Evolutionary conservation across 2,888 invertebrate species (phyloP).

Genomic region (Tanypteryx hageni): DNA sequence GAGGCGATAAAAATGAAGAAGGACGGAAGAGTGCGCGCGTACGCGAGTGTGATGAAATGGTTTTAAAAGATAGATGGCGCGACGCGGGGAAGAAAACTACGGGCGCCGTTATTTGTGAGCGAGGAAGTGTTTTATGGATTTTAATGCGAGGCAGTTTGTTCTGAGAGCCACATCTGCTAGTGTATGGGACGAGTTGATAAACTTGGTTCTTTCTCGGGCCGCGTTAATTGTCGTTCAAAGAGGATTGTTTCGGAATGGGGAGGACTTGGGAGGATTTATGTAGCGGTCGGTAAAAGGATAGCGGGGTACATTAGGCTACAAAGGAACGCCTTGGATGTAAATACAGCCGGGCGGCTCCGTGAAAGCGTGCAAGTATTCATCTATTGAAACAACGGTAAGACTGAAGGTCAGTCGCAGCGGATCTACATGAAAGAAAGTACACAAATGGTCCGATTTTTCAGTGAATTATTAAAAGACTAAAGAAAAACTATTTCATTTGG

Average conservation of each 20-base stretch:
- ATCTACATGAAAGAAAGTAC: neutral
- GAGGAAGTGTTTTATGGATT: slow-evolving; percentile 48
- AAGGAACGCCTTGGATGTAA: neutral
- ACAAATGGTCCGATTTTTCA: no score
- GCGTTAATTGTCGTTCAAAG: slow-evolving; percentile 58
- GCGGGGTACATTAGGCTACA: neutral
- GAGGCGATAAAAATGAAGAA: slow-evolving; percentile 6
- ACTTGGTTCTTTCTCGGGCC: slow-evolving; percentile 32
- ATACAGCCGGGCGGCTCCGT: neutral
- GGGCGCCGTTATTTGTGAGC: slow-evolving; percentile 43
- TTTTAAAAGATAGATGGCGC: slow-evolving; percentile 40
- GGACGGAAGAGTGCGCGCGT: neutral
- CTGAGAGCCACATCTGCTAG: slow-evolving; percentile 41
- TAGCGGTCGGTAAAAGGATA: slow-evolving; percentile 14
- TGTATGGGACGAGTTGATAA: slow-evolving; percentile 40
- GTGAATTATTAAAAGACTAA: no score
- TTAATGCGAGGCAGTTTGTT: slow-evolving; percentile 52
- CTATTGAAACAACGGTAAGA: neutral
- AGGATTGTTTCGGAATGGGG: slow-evolving; percentile 44
- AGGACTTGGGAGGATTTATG: slow-evolving; percentile 15
- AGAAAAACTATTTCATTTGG: no score
- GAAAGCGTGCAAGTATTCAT: neutral
- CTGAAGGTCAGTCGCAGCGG: no score
- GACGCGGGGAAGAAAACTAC: neutral
- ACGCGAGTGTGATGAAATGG: slow-evolving; percentile 10